Evolutionary conservation across 2,888 invertebrate species (phyloP), one percentile per base, ranked within the genome.

Genomic region (Emesis russula): DNA sequence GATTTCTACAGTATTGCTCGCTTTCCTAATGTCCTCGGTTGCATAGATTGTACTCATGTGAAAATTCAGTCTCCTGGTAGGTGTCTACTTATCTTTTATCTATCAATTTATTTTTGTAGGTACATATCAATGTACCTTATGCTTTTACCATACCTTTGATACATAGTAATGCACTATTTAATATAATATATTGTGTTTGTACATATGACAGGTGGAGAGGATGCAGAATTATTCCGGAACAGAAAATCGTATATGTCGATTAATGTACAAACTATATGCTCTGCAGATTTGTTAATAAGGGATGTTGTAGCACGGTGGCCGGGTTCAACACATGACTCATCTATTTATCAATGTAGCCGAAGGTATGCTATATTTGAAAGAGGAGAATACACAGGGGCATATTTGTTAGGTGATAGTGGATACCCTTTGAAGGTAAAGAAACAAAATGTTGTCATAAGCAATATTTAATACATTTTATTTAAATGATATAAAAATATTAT

Each of bases 221-320:
- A 93, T 81, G 94, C 95, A 31, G 95, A 95, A 41, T 13, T 87
- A 36, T 96, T 83, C 81, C 84, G 95, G 25, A 96, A 95, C 36
- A 78, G 94, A 70, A 95, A 96, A 25, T 66, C 36, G 5, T 36
- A 41, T 13, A 41, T 78, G 18, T 78, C 78, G 11, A 83, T 92
- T 5, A 95, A 95, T 92, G 92, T 94, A 0, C 93, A 96, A 90
- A 89, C 87, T 13, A 82, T 95, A 9, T 86, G 92, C 58, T 88
- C 93, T 85, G 87, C 95, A 13, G 66, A 92, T 15, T 88, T 90
- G 18, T 79, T 66, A 75, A 92, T 95, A 66, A 66, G 76, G 31
- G 88, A 95, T 80, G 88, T 96, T 36, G 95, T 95, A 13, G 88
- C 90, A 41, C 82, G 95, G 18, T 96, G 95, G 95, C 95, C 95